Evolutionary conservation across 2,113 vertebrate genomes (phyloP), one percentile per base, ranked within the genome.

Genomic region (Cyprinodon brontotheroides): DNA sequence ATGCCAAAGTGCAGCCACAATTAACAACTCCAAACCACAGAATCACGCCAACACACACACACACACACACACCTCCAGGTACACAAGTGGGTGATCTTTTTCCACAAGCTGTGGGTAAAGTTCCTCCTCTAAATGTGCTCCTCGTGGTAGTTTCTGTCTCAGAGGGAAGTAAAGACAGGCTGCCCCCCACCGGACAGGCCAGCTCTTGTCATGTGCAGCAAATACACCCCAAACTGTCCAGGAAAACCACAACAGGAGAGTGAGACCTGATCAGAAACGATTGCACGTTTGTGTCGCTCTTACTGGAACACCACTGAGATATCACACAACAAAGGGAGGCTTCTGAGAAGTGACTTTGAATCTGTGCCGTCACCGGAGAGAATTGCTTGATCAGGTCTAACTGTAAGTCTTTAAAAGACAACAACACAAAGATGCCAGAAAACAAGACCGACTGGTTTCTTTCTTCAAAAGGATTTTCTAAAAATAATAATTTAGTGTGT

Each of bases 221-320:
- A 89, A 95, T 94, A 88, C 93, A 95, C 90, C 91, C 92, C 90
- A 94, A 83, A 84, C 93, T 94, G 92, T 91, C 83, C 90, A 85
- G 85, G 82, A 91, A 86, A 89, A 91, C 87, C 89, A 93, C 79
- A 93, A 85, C 74, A 91, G 65, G 68, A 89, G 74, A 83, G 75
- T 78, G 61, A 89, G 75, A 80, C 22, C 75, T 61, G 50, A 68
- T 84, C 75, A 86, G 62, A 81, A 69, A 71, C 22, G 70, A 60
- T 40, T 57, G 22, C 17, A 43, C 50, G 66, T 84, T 73, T 63
- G 45, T 60, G 12, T 10, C 40, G n/a, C 17, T 66, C 45, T 86
- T 86, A 88, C 87, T 84, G 80, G 79, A 88, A 88, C 71, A 75
- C 76, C 65, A 72, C 74, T 57, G 63, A 81, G 67, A 83, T 65